Evolutionary conservation across 2,797 vertebrate genomes (phyloP).

Genomic region (Muraenolepis orangiensis): DNA sequence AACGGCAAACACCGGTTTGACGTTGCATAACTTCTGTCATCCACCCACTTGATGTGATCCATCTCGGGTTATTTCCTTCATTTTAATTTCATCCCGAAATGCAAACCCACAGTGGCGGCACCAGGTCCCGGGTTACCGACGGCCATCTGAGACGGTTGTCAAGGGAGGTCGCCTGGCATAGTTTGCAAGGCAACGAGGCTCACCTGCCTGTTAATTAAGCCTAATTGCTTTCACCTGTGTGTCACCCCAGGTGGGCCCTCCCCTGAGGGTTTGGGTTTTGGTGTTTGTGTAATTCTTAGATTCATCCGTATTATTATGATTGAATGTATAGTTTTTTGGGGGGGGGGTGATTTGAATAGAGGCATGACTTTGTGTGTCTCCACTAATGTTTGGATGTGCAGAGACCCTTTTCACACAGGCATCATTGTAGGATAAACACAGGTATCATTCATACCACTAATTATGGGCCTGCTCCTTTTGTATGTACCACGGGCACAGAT

Average conservation of each 20-base stretch:
- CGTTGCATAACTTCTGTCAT: background rate
- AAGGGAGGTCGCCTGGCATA: too few relatives aligned
- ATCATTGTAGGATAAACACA: background rate
- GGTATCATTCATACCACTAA: background rate
- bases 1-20: background rate
- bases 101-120: background rate
- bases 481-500: background rate
- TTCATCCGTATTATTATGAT: background rate
- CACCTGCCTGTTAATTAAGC: too few relatives aligned
- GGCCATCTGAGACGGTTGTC: background rate
- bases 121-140: background rate
- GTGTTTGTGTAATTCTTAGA: background rate
- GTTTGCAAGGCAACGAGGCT: too few relatives aligned
- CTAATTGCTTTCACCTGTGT: too few relatives aligned
- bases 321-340: background rate
- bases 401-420: background rate
- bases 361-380: background rate
- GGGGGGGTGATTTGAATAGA: background rate
- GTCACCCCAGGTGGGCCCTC: background rate
- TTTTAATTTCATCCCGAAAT: background rate
- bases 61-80: background rate
- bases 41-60: background rate
- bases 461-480: background rate
- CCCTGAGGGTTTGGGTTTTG: background rate
- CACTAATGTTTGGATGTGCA: background rate